Conservation (phyloP, 2,888 invertebrate genomes). For the Falcaria lacertinaria region DNA sequence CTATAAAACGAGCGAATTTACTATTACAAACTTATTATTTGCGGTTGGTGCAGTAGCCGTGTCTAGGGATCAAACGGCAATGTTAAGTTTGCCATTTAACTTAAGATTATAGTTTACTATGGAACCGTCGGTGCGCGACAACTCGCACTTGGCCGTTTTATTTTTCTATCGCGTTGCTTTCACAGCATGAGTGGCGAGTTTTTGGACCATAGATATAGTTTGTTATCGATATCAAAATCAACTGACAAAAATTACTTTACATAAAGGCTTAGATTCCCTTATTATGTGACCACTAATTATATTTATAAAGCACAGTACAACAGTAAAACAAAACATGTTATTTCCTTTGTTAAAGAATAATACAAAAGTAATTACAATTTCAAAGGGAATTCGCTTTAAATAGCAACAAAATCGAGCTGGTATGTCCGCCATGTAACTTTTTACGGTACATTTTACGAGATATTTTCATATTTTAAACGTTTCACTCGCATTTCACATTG, state of each 20-base stretch:
- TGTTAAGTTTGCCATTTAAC: no score
- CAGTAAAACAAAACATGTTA: neutral
- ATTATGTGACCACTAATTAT: neutral
- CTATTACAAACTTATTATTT: no score
- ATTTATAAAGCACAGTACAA: neutral
- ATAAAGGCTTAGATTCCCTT: neutral
- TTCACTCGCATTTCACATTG: conserved; percentile 1
- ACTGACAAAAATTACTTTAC: neutral
- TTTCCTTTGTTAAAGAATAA: neutral
- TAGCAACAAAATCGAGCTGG: neutral
- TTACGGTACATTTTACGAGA: conserved; percentile 1
- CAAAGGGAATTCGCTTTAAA: neutral
- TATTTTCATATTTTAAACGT: conserved; percentile 5
- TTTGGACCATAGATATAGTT: no score
- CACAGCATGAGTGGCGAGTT: no score
- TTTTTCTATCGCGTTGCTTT: no score
- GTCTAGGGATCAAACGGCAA: no score
- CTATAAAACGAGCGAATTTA: no score
- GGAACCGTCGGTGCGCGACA: no score
- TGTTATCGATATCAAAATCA: no score
- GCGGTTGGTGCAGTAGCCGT: no score
- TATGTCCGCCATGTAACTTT: neutral
- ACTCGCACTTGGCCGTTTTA: no score
- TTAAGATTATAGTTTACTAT: no score
- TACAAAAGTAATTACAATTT: neutral